Evolutionary conservation across 2,113 vertebrate species (phyloP).

Genomic region (Hydrochoerus hydrochaeris): DNA sequence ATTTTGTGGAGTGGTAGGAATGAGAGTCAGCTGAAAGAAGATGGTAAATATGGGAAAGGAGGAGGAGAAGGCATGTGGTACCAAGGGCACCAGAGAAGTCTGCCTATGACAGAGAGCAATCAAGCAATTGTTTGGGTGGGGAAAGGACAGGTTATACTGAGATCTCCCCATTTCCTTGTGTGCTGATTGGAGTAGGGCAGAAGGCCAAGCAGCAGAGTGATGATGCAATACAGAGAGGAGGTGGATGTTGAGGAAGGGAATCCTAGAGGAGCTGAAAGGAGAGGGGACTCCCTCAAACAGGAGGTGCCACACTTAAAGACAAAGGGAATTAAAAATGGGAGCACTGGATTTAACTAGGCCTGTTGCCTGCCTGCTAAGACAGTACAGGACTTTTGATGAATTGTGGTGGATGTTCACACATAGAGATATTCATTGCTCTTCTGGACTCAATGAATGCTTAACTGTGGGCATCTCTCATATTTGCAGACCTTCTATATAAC

Average conservation of each 20-base stretch:
- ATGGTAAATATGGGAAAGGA: background rate
- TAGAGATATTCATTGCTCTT: background rate
- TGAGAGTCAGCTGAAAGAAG: background rate
- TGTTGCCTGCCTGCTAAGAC: background rate
- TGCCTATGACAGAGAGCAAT: too few species aligned
- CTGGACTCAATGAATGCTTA: background rate
- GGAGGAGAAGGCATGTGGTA: background rate
- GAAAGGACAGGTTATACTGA: rapidly evolving
- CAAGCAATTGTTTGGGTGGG: background rate
- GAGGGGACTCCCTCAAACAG: rapidly evolving
- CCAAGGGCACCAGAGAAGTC: background rate
- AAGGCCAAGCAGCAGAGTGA: background rate
- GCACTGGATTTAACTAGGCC: too few species aligned
- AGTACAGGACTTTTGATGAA: rapidly evolving
- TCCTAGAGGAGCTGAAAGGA: background rate
- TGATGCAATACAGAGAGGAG: background rate
- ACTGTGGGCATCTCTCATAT: background rate
- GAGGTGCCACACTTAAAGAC: background rate
- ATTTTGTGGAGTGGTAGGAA: background rate
- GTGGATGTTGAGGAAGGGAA: background rate
- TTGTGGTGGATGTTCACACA: background rate
- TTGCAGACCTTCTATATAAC: background rate
- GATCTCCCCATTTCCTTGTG: background rate
- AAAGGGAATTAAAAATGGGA: background rate
- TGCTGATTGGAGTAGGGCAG: background rate